These are phyloP conservation scores for Serilophus lunatus DNA, from an alignment of 2,113 vertebrate species.

Conservation along the genomic window DNA sequence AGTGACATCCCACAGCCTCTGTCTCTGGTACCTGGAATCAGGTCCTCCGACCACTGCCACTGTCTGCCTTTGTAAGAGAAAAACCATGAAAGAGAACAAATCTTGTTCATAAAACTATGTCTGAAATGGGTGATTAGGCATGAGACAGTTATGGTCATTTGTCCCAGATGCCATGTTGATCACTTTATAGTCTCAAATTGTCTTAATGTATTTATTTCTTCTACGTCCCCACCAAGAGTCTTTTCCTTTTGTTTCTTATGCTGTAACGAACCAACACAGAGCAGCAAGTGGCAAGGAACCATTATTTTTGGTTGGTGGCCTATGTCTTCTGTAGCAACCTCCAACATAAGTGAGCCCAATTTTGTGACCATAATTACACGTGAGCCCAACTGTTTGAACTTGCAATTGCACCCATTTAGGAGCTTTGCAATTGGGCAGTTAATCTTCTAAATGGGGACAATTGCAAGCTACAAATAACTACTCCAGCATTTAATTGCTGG, in stretches of 20 bases:
- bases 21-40: not conserved
- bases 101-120: not conserved
- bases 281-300: not conserved
- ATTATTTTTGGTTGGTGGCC: conserved; percentile 13
- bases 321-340: conserved; percentile 20
- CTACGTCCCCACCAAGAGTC: not conserved
- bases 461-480: conserved; percentile 53
- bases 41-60: not conserved
- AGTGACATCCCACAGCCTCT: not conserved
- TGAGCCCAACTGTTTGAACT: conserved; percentile 47
- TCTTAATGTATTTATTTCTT: conserved; percentile 24
- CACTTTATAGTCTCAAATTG: conserved; percentile 7
- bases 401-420: conserved; percentile 53
- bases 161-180: not conserved
- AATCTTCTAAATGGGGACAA: conserved; percentile 65
- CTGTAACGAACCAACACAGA: not conserved
- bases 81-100: not conserved
- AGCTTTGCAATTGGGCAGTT: conserved; percentile 56
- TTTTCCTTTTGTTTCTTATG: not conserved
- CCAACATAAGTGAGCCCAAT: not conserved
- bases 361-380: conserved; percentile 40
- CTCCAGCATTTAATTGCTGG: conserved; percentile 38
- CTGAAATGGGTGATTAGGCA: conserved; percentile 2
- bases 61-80: not conserved
- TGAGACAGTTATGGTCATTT: not conserved